phyloP scores from a whole-genome alignment of 2,797 vertebrate species.

The Channallabes apus region DNA sequence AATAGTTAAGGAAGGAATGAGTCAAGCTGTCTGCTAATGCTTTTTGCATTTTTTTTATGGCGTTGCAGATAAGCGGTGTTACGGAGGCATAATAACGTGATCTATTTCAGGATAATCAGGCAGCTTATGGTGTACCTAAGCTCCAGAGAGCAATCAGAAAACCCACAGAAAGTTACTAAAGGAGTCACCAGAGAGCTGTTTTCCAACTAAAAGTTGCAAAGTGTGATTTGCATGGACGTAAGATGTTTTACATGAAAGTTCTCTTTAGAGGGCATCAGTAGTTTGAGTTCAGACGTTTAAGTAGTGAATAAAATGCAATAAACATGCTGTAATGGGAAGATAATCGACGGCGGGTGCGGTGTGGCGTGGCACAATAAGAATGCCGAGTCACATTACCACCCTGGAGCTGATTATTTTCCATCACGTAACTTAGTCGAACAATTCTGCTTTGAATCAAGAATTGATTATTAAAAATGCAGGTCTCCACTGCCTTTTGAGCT shows the following conservation, averaged over 20 bases:
- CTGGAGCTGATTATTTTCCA: slow-evolving; percentile 6
- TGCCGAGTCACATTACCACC: not conserved
- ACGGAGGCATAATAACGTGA: slow-evolving; percentile 69
- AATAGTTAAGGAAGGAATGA: slow-evolving; percentile 32
- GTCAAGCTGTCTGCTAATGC: slow-evolving; percentile 41
- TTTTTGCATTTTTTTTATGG: slow-evolving; percentile 45
- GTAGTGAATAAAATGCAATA: slow-evolving; percentile 2
- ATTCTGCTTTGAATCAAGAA: not conserved
- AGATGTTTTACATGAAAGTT: slow-evolving; percentile 40
- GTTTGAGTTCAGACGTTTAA: not conserved
- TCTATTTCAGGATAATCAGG: slow-evolving; percentile 73
- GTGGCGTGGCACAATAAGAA: not conserved
- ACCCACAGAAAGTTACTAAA: slow-evolving; percentile 72
- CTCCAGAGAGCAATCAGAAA: slow-evolving; percentile 70
- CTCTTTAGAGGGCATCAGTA: not conserved
- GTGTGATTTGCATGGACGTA: slow-evolving; percentile 36
- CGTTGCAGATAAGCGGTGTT: slow-evolving; percentile 56
- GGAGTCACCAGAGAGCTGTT: slow-evolving; percentile 65
- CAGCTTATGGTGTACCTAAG: slow-evolving; percentile 61
- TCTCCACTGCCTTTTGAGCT: not conserved
- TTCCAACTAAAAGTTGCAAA: slow-evolving; percentile 66
- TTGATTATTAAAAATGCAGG: not conserved
- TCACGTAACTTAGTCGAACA: not conserved
- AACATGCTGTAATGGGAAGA: slow-evolving; percentile 5
- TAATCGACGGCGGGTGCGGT: not conserved